These are phyloP conservation scores for Lepidocolaptes lacrymiger DNA, from an alignment of 2,797 vertebrate species.

Conservation along the genomic window DNA sequence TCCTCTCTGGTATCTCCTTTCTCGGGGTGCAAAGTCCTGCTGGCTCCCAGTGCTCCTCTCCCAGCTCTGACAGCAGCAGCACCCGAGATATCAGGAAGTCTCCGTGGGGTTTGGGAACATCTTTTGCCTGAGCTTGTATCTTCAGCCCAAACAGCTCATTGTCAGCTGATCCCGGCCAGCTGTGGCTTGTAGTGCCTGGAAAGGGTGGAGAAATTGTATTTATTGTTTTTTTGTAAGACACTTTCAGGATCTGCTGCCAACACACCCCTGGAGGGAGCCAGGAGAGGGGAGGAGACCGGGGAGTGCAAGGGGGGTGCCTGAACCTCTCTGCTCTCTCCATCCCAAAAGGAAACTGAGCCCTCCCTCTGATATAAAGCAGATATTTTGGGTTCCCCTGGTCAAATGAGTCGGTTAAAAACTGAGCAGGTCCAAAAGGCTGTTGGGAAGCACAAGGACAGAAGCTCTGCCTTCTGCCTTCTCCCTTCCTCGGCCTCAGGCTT, in stretches of 20 bases:
- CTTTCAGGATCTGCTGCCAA: background rate
- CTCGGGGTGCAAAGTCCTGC: background rate
- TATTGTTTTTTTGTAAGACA: background rate
- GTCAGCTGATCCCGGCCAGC: constrained; percentile 29
- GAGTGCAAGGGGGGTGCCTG: background rate
- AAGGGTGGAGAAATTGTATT: background rate
- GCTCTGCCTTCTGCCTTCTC: background rate
- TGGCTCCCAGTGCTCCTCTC: background rate
- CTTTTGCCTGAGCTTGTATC: constrained; percentile 15
- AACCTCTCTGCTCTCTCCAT: background rate
- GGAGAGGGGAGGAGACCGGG: background rate
- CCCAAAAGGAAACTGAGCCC: background rate
- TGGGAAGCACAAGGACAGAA: background rate
- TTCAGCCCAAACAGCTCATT: background rate
- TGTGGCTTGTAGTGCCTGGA: background rate
- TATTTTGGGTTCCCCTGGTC: background rate
- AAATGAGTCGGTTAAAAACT: rapidly evolving
- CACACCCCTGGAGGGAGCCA: background rate
- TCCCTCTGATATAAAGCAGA: background rate
- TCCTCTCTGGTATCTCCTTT: background rate
- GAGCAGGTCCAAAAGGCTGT: background rate
- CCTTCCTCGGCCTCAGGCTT: background rate
- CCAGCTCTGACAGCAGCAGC: background rate
- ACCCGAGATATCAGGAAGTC: rapidly evolving
- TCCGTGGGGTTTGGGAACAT: background rate